Evolutionary conservation across 2,113 vertebrate species (phyloP).

Genomic region (Gymnorhina tibicen): DNA sequence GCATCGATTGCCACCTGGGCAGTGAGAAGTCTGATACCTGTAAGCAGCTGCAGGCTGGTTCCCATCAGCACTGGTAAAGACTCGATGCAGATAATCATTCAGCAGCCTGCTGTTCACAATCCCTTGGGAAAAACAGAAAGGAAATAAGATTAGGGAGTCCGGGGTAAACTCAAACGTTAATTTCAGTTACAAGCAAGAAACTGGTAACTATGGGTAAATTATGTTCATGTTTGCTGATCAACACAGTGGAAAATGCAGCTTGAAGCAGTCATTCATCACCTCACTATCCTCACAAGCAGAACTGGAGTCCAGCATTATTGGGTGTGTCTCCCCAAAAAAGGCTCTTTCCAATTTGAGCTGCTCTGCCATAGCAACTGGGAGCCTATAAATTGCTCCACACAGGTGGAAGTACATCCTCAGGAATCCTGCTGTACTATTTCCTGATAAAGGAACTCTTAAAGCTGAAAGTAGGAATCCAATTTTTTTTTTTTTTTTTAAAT

Average conservation of each 20-base stretch:
- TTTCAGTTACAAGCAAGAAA: background rate
- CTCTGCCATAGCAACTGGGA: background rate
- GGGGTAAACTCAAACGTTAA: background rate
- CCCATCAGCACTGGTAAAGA: constrained; percentile 81
- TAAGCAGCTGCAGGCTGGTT: constrained; percentile 74
- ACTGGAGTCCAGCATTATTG: background rate
- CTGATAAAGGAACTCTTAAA: background rate
- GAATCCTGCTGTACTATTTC: background rate
- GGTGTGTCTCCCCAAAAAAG: background rate
- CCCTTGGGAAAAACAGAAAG: constrained; percentile 70
- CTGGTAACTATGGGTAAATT: background rate
- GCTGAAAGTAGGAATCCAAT: background rate
- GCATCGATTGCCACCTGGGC: background rate
- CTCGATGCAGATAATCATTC: constrained; percentile 86
- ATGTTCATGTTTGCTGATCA: background rate
- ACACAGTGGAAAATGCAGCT: background rate
- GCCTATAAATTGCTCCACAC: background rate
- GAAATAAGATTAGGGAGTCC: background rate
- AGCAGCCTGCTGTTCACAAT: constrained; percentile 91
- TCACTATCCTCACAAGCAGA: background rate
- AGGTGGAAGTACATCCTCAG: background rate
- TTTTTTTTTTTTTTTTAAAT: no score
- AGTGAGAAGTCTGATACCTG: constrained; percentile 76
- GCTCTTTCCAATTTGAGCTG: background rate
- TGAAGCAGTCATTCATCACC: background rate